Base-by-base conservation (phyloP, 2,797 vertebrate species). In the Acipenser transmontanus region DNA sequence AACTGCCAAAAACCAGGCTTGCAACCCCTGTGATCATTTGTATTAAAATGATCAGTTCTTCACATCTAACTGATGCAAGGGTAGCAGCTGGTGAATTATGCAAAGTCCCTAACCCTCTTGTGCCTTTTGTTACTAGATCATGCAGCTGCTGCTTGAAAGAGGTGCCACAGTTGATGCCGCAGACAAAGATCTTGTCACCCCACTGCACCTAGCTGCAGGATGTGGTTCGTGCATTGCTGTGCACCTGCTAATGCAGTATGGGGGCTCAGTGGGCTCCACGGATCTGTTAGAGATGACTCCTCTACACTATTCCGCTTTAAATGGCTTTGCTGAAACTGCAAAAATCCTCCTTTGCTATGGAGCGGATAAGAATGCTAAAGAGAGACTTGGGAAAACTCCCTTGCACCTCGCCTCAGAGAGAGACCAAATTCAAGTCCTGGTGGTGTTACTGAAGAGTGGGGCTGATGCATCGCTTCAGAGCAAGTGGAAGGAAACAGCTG, bases 171-270 rank as follows among this genome's bases (percentile, higher is more conserved):
- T 80, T 51, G 7, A 62, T 0, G 17, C 10, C 48, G 63, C 1
- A 1, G 80, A 82, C 66, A 68, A 34, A 1, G 69, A 78, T 52
- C 66, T 62, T 10, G 72, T 77, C 0, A 20, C 67, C 2, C 76
- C 74, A 3, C 7, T 63, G 61, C 81, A 84, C 62, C 71, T 76
- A 14, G 78, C 76, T 5, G 77, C 82, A 66, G 80, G 77, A 59
- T 70, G 74, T 63, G 82, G 81, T 14, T 69, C 74, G 6, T 65
- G 2, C 2, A 61, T 71, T 6, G 71, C 57, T 0, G 76, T 59
- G 0, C 13, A 48, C 50, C 71, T 63, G 0, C 66, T 79, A 64
- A 72, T 59, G 7, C 56, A 72, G 63, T 76, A 73, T 1, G 78
- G 49, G 52, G 81, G 73, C 11, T 64, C 65, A 51, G 70, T 78